Conservation (phyloP, 2,113 vertebrate genomes). For the Tiliqua scincoides region DNA sequence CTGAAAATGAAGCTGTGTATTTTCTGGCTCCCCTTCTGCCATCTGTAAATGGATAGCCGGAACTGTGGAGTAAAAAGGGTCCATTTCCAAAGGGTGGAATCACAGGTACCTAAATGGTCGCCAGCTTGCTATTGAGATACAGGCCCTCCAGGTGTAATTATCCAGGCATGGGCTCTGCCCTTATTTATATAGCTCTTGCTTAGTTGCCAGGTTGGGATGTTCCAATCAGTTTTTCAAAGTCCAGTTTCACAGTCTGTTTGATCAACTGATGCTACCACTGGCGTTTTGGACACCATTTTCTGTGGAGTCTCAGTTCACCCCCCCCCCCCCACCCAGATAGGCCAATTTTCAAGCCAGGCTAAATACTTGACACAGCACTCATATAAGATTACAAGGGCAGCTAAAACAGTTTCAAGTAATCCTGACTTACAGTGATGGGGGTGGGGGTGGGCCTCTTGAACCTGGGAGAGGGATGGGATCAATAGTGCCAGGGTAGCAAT, state of each 20-base stretch:
- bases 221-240: neutral
- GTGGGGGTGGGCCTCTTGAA: no score
- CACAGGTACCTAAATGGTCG: neutral
- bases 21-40: neutral
- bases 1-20: slow-evolving; percentile 21
- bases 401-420: neutral
- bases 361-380: neutral
- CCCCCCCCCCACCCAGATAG: no score
- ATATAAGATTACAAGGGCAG: neutral
- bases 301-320: neutral
- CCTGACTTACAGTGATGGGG: no score
- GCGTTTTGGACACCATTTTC: neutral
- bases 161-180: neutral
- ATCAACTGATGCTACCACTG: neutral
- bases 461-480: no score
- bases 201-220: neutral
- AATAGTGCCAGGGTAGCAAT: no score
- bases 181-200: neutral
- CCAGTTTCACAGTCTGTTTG: neutral
- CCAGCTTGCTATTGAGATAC: neutral
- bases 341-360: neutral
- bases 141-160: neutral
- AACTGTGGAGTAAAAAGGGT: rapidly evolving
- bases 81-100: neutral
- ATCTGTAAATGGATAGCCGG: neutral